phyloP scores from a whole-genome alignment of 2,797 vertebrate species.

The Sebastes taczanowskii region DNA sequence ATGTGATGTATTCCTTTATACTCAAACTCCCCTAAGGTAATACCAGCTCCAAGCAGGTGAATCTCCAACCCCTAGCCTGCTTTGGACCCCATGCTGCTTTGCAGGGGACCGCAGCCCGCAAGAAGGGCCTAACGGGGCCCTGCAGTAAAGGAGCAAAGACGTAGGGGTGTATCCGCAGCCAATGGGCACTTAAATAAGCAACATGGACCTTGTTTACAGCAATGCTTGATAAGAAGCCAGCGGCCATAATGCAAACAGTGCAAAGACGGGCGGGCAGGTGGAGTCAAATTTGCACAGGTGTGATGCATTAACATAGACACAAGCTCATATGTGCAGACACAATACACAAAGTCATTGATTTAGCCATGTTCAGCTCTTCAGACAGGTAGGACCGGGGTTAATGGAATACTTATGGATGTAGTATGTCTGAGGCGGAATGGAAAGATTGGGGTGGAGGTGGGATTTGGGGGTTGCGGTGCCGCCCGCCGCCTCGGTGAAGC shows the following conservation, averaged over 20 bases:
- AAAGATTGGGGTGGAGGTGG: constrained; percentile 69
- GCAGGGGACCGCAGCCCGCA: constrained; percentile 24
- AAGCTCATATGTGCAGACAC: constrained; percentile 18
- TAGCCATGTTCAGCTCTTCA: constrained; percentile 65
- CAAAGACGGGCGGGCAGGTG: background rate
- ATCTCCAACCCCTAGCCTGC: background rate
- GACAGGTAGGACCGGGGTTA: constrained; percentile 71
- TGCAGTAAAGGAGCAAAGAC: constrained; percentile 19
- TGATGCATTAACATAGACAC: constrained; percentile 29
- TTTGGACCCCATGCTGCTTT: constrained; percentile 34
- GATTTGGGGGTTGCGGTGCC: constrained; percentile 54
- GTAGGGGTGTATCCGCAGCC: background rate
- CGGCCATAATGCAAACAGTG: constrained; percentile 45
- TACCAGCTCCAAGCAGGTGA: constrained; percentile 43
- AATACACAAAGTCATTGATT: constrained; percentile 50
- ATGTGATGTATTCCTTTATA: constrained; percentile 29
- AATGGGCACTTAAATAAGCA: constrained; percentile 31
- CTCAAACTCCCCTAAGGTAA: constrained; percentile 34
- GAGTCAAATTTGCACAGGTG: constrained; percentile 23
- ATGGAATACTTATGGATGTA: constrained; percentile 81
- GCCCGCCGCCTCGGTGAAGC: constrained; percentile 55
- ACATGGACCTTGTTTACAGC: constrained; percentile 53
- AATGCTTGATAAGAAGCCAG: constrained; percentile 35
- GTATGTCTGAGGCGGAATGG: constrained; percentile 55
- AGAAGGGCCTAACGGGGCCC: constrained; percentile 28